These are phyloP conservation scores for Brachyalestes nurse DNA, from an alignment of 2,797 vertebrate genomes.

Conservation along the genomic window DNA sequence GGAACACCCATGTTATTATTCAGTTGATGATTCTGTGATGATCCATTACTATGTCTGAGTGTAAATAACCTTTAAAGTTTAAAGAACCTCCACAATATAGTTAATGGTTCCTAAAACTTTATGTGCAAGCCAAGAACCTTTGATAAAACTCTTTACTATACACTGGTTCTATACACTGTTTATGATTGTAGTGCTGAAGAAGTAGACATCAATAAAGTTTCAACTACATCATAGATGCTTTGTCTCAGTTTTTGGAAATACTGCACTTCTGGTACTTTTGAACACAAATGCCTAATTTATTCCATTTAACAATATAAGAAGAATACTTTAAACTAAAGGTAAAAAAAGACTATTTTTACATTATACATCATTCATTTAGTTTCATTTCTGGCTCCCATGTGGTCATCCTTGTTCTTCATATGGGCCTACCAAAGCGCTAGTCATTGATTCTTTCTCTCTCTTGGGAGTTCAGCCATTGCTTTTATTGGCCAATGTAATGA, in stretches of 20 bases:
- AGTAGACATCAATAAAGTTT: background rate
- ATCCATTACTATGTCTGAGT: too few relatives aligned
- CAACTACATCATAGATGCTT: background rate
- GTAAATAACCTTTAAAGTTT: too few relatives aligned
- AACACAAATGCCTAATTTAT: background rate
- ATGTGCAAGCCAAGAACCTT: too few relatives aligned
- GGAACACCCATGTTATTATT: background rate
- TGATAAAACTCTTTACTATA: too few relatives aligned
- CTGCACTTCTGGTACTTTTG: background rate
- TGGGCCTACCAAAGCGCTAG: slow-evolving; percentile 47
- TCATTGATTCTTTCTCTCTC: slow-evolving; percentile 75
- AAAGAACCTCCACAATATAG: background rate
- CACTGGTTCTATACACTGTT: too few relatives aligned
- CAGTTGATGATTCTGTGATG: background rate
- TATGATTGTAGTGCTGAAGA: background rate
- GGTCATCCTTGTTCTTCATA: slow-evolving; percentile 19
- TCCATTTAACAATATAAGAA: background rate
- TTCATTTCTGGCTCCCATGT: slow-evolving; percentile 1
- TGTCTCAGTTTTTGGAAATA: background rate
- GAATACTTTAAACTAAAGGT: background rate
- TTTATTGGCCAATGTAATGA: slow-evolving; percentile 79
- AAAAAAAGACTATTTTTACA: background rate
- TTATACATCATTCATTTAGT: slow-evolving; percentile 1
- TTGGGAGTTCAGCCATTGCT: slow-evolving; percentile 76
- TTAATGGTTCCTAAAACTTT: background rate